Conservation (phyloP, 2,797 vertebrate genomes). For the Novumbra hubbsi region DNA sequence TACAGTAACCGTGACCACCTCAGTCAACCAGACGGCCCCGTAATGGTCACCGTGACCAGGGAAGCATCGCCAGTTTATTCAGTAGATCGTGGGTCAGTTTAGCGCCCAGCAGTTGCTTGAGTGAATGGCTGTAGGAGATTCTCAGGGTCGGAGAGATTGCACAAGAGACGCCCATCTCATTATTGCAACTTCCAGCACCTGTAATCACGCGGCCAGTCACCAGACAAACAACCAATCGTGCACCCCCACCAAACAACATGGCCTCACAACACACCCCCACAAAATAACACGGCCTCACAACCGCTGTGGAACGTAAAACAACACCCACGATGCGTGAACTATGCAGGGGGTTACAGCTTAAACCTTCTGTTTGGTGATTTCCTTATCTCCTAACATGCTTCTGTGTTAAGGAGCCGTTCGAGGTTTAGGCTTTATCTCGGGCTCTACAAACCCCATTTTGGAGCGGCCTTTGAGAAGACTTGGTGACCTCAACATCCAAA, state of each 20-base stretch:
- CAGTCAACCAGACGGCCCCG: slow-evolving; percentile 69
- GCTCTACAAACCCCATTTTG: not conserved
- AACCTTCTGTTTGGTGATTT: not conserved
- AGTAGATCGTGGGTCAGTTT: slow-evolving; percentile 25
- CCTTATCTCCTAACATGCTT: not conserved
- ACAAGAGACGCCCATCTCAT: too few species aligned
- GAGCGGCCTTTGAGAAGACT: not conserved
- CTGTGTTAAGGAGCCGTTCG: not conserved
- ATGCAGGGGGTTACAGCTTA: not conserved
- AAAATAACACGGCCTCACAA: too few species aligned
- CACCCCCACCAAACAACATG: too few species aligned
- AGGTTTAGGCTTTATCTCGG: not conserved
- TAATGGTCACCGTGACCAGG: slow-evolving; percentile 72
- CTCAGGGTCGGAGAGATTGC: not conserved
- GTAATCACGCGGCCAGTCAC: too few species aligned
- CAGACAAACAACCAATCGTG: too few species aligned
- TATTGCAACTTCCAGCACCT: too few species aligned
- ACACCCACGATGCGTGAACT: not conserved
- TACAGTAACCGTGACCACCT: slow-evolving; percentile 60
- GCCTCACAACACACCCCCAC: too few species aligned
- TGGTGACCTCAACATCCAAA: not conserved
- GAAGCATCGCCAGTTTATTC: slow-evolving; percentile 53
- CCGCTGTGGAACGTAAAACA: too few species aligned
- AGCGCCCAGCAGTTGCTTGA: not conserved
- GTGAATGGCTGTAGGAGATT: not conserved